These are phyloP conservation scores for Carassius auratus DNA, from an alignment of 2,113 vertebrate genomes.

Conservation along the genomic window DNA sequence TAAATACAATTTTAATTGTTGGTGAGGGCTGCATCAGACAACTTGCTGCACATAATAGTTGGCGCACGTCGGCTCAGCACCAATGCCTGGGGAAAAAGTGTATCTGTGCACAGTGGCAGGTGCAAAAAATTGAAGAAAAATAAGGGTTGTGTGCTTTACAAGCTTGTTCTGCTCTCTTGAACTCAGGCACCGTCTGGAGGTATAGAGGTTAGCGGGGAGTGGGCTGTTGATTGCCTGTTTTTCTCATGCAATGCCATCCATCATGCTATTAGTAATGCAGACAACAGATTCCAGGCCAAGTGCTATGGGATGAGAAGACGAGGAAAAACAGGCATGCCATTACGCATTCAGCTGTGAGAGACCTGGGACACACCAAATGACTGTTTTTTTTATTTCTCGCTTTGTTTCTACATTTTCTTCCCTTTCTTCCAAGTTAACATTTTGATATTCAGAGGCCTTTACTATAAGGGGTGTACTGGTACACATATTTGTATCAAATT, in stretches of 20 bases:
- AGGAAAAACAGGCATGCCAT: conserved; percentile 39
- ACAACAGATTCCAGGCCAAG: conserved; percentile 52
- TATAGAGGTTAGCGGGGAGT: conserved; percentile 49
- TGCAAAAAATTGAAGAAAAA: conserved; percentile 44
- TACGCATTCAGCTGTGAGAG: conserved; percentile 49
- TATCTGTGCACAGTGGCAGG: conserved; percentile 1
- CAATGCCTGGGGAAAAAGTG: conserved; percentile 1
- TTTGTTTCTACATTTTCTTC: neutral
- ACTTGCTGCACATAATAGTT: conserved; percentile 2
- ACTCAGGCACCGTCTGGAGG: conserved; percentile 48
- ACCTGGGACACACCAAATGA: conserved; percentile 56
- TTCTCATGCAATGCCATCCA: conserved; percentile 59
- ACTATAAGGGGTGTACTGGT: neutral
- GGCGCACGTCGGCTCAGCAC: neutral
- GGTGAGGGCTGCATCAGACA: conserved; percentile 25
- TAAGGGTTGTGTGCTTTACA: conserved; percentile 32
- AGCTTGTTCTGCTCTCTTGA: conserved; percentile 53
- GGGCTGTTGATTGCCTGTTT: conserved; percentile 57
- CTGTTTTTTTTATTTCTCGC: conserved; percentile 48
- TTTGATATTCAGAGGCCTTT: neutral
- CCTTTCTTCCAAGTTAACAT: neutral
- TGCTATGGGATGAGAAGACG: conserved; percentile 50
- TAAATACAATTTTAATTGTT: conserved; percentile 45
- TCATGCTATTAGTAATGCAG: conserved; percentile 59
- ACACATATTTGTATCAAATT: neutral